Conservation (phyloP, 2,797 vertebrate genomes). For the Hoplostethus atlanticus region DNA sequence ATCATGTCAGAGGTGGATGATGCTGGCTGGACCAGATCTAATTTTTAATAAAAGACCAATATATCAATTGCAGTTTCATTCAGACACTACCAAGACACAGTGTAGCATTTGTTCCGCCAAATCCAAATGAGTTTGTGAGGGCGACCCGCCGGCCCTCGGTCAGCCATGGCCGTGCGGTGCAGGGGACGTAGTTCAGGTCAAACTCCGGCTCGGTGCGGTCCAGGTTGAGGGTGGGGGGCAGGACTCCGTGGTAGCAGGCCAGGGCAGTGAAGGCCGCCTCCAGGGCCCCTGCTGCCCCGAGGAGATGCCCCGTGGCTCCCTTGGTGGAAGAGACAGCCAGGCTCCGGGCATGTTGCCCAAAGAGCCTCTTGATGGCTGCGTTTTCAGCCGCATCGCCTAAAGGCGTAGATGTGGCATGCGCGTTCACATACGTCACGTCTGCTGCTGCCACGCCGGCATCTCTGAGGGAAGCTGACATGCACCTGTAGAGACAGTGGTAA, state of each 20-base stretch:
- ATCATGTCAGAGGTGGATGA: neutral
- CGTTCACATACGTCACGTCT: constrained; percentile 92
- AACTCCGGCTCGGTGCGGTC: constrained; percentile 91
- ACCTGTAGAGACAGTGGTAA: constrained; percentile 77
- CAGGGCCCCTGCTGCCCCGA: constrained; percentile 94
- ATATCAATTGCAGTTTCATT: constrained; percentile 12
- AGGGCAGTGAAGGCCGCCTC: constrained; percentile 94
- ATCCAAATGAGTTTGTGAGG: constrained; percentile 97
- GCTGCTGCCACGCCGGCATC: constrained; percentile 85
- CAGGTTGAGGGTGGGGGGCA: constrained; percentile 96
- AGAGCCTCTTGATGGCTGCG: constrained; percentile 92
- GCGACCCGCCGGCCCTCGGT: constrained; percentile 83
- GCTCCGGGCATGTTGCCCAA: constrained; percentile 75
- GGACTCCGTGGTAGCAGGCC: constrained; percentile 88
- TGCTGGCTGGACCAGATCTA: too few relatives aligned
- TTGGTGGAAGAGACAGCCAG: constrained; percentile 95
- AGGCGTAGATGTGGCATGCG: constrained; percentile 96
- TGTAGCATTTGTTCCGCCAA: constrained; percentile 94
- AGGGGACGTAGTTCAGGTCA: constrained; percentile 93
- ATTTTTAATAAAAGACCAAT: neutral
- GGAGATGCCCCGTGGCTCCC: constrained; percentile 94
- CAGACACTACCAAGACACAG: constrained; percentile 88
- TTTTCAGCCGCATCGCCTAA: constrained; percentile 97
- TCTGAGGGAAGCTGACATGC: constrained; percentile 93
- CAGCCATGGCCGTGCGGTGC: constrained; percentile 89